Percentiles rank a stretch among this genome's conserved stretches.
phyloP scores from a whole-genome alignment of 1,140 invertebrate genomes.

The Macrosteles quadrilineatus region DNA sequence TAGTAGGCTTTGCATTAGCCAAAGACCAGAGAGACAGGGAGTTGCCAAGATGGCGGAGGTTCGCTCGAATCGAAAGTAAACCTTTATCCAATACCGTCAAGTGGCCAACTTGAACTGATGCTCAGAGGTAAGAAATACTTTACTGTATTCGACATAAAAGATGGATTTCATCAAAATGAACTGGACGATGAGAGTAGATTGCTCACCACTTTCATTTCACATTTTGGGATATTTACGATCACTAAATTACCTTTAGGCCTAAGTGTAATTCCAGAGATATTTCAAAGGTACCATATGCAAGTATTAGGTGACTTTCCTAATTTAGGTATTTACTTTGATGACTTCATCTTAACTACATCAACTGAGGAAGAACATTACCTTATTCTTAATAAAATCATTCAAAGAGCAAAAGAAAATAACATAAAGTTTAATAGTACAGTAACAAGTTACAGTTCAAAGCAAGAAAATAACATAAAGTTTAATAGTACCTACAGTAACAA shows the following conservation, averaged over 20 bases:
- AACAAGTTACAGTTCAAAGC: too few species aligned
- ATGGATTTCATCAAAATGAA: neutral
- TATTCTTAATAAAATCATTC: neutral
- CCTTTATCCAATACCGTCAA: neutral
- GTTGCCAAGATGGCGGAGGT: too few species aligned
- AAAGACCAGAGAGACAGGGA: too few species aligned
- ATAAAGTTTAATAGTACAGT: neutral
- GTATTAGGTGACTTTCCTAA: neutral
- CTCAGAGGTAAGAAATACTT: neutral
- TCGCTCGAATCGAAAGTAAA: neutral
- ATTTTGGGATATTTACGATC: neutral
- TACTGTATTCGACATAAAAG: neutral
- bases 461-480: too few species aligned
- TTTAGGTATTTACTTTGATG: neutral
- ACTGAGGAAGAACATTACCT: neutral
- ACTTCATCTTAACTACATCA: neutral
- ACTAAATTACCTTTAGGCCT: neutral
- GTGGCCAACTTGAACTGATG: neutral
- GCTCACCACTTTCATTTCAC: neutral
- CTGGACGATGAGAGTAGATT: neutral
- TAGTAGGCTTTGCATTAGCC: too few species aligned
- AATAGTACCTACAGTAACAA: too few species aligned
- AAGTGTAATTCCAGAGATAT: neutral
- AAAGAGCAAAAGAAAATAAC: neutral
- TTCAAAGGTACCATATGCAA: neutral